Percentiles rank a stretch among this genome's conserved stretches.
These are phyloP conservation scores for Ormia ochracea DNA, from an alignment of 2,888 invertebrate species.

Conservation along the genomic window DNA sequence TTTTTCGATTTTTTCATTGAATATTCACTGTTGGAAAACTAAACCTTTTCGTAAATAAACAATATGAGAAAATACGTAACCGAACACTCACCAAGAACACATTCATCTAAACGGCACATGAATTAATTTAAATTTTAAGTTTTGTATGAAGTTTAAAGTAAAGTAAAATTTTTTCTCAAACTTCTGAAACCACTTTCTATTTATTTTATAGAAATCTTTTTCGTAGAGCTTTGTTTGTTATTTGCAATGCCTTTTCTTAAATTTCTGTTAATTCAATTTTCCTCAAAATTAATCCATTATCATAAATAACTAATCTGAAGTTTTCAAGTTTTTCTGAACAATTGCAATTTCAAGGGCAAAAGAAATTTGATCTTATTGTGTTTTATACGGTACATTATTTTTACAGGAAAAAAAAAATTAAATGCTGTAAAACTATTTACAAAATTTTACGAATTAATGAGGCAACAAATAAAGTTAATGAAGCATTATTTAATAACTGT, in stretches of 20 bases:
- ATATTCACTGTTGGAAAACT: too few relatives aligned
- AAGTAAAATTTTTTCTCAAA: too few relatives aligned
- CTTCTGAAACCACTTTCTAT: too few relatives aligned
- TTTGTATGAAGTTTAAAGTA: too few relatives aligned
- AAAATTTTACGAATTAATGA: conserved; percentile 11
- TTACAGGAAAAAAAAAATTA: background rate
- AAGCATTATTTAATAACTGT: background rate
- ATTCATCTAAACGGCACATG: too few relatives aligned
- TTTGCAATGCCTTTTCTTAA: background rate
- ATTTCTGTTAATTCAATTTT: conserved; percentile 13
- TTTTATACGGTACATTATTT: background rate
- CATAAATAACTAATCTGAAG: background rate
- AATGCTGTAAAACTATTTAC: background rate
- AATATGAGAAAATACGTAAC: too few relatives aligned
- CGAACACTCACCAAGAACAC: too few relatives aligned
- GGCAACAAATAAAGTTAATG: background rate
- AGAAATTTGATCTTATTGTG: background rate
- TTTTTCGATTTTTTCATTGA: too few relatives aligned
- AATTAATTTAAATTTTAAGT: too few relatives aligned
- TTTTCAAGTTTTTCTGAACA: background rate
- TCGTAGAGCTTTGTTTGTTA: too few relatives aligned
- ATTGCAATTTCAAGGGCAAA: background rate
- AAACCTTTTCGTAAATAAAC: too few relatives aligned
- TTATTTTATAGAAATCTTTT: too few relatives aligned
- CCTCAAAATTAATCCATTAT: background rate